Conservation (phyloP, 2,797 vertebrate genomes). For the Micromesistius poutassou region DNA sequence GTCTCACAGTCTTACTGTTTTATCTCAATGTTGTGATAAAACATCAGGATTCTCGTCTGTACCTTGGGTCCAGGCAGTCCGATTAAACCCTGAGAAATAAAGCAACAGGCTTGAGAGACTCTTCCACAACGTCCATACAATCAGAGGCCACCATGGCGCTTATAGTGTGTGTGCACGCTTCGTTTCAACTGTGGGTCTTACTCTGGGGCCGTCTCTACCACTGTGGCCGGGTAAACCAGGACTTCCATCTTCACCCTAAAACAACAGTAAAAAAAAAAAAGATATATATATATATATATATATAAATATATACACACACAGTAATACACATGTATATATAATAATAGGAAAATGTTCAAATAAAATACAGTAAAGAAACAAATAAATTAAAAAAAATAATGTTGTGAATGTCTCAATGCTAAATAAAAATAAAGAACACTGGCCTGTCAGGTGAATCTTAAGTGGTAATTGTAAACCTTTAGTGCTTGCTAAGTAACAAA, state of each 20-base stretch:
- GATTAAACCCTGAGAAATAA: constrained; percentile 47
- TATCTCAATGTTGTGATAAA: not conserved
- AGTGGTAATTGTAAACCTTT: not conserved
- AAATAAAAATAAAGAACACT: not conserved
- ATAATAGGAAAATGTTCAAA: not conserved
- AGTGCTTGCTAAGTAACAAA: not conserved
- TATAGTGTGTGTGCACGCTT: not conserved
- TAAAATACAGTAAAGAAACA: not conserved
- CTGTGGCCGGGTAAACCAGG: constrained; percentile 28
- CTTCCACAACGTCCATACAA: not conserved
- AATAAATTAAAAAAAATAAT: not conserved
- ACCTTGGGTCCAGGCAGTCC: constrained; percentile 57
- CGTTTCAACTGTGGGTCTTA: constrained; percentile 36
- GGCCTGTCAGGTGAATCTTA: not conserved
- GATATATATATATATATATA: not conserved
- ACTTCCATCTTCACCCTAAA: constrained; percentile 53
- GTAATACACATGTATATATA: not conserved
- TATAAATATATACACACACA: not conserved
- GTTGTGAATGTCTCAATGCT: not conserved
- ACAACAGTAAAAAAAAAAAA: not conserved
- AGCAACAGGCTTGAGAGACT: constrained; percentile 20
- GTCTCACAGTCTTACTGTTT: not conserved
- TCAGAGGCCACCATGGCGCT: not conserved
- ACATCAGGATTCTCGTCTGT: not conserved
- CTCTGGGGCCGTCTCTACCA: constrained; percentile 44